These are phyloP conservation scores for Apotomis betuletana DNA, from an alignment of 2,888 invertebrate genomes.

Conservation along the genomic window DNA sequence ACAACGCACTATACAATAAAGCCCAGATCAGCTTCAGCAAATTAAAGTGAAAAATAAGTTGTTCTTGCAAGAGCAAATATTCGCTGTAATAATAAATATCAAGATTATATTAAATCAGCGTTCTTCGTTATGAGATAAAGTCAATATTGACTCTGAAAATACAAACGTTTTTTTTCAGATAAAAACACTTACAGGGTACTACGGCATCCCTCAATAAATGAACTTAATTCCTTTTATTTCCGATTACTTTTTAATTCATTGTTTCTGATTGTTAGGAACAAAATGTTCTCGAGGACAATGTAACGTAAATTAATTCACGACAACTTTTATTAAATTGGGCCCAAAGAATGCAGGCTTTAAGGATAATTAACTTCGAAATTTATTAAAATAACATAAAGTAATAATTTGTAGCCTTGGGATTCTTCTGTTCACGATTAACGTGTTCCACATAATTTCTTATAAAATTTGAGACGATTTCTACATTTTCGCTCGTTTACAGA, in stretches of 20 bases:
- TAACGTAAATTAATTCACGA: not conserved
- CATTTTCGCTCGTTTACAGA: not conserved
- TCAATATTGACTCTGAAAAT: not conserved
- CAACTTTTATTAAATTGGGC: slow-evolving; percentile 3
- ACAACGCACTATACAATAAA: too few relatives aligned
- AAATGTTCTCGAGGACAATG: not conserved
- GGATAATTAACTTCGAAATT: not conserved
- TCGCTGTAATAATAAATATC: not conserved
- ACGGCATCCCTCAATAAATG: too few relatives aligned
- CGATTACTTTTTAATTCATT: not conserved
- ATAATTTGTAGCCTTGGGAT: slow-evolving; percentile 9
- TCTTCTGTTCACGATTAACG: not conserved
- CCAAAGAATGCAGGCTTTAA: not conserved
- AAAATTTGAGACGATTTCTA: not conserved
- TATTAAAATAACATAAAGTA: not conserved
- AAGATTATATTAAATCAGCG: not conserved
- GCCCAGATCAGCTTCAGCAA: too few relatives aligned
- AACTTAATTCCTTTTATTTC: too few relatives aligned
- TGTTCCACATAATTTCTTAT: not conserved
- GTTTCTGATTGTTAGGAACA: not conserved
- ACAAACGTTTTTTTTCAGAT: not conserved
- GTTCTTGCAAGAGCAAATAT: too few relatives aligned
- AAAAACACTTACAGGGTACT: too few relatives aligned
- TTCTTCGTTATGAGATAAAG: too few relatives aligned
- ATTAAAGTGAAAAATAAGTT: too few relatives aligned